phyloP scores from a whole-genome alignment of 1,140 invertebrate species.

The Calephelis nemesis region DNA sequence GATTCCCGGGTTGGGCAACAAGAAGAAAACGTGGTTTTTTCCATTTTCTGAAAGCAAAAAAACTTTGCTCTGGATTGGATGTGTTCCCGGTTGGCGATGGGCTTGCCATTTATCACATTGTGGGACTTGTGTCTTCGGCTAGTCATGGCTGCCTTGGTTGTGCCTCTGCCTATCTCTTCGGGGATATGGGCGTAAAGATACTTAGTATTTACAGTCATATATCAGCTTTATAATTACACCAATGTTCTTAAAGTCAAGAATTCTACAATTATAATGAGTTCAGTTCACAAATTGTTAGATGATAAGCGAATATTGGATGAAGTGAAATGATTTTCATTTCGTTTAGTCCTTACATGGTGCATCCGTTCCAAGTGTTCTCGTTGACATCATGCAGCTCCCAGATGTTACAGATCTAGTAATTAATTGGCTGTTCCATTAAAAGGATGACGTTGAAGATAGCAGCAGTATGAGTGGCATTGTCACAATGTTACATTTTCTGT shows the following conservation, averaged over 20 bases:
- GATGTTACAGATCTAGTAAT: constrained; percentile 1
- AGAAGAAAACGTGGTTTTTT: too few relatives aligned
- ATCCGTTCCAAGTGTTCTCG: constrained; percentile 2
- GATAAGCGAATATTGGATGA: constrained; percentile 3
- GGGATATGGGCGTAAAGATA: too few relatives aligned
- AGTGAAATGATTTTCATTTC: constrained; percentile 1
- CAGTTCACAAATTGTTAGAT: not conserved
- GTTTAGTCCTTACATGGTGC: constrained; percentile 6
- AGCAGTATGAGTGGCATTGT: not conserved
- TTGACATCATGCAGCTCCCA: not conserved
- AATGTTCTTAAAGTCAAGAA: not conserved
- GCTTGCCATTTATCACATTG: too few relatives aligned
- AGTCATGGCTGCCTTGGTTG: too few relatives aligned
- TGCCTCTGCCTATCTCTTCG: too few relatives aligned
- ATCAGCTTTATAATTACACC: too few relatives aligned
- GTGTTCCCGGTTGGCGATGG: too few relatives aligned
- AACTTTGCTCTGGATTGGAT: too few relatives aligned
- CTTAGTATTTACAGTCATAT: too few relatives aligned
- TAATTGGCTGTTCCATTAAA: constrained; percentile 1
- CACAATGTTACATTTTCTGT: not conserved
- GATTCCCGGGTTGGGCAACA: too few relatives aligned
- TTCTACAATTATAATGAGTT: constrained; percentile 4
- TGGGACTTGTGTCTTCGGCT: too few relatives aligned
- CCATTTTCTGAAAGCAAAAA: too few relatives aligned
- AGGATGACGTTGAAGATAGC: not conserved